Evolutionary conservation across 2,797 vertebrate species (phyloP).

Genomic region (Distichodus sexfasciatus): DNA sequence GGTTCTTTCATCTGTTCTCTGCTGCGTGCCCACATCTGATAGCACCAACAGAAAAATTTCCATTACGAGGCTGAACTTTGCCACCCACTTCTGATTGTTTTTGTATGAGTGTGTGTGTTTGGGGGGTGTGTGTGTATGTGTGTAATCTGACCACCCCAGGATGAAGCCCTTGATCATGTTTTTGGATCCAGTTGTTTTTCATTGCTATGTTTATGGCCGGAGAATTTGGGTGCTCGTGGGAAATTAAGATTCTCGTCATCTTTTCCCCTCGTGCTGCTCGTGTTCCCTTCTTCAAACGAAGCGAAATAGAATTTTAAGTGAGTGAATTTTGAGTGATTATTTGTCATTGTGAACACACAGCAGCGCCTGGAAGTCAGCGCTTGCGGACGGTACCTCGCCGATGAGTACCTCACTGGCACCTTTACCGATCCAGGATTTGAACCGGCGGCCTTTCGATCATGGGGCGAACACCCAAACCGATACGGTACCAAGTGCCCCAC

Average conservation of each 20-base stretch:
- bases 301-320: too few relatives aligned
- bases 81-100: conserved; percentile 45
- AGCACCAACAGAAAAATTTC: conserved; percentile 36
- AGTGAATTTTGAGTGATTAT: too few relatives aligned
- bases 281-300: neutral
- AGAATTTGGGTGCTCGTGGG: conserved; percentile 16
- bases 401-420: too few relatives aligned
- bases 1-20: neutral
- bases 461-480: too few relatives aligned
- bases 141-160: neutral
- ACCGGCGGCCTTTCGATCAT: too few relatives aligned
- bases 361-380: too few relatives aligned
- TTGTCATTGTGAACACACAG: too few relatives aligned
- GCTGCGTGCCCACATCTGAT: conserved; percentile 50
- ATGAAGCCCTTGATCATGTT: neutral
- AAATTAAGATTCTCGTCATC: too few relatives aligned
- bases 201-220: conserved; percentile 37
- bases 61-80: neutral
- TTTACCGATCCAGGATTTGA: too few relatives aligned
- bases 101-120: conserved; percentile 9
- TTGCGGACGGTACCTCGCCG: too few relatives aligned
- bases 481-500: too few relatives aligned
- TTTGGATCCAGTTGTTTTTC: conserved; percentile 42
- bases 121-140: conserved; percentile 16
- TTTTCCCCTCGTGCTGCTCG: too few relatives aligned